Evolutionary conservation across 2,888 invertebrate genomes (phyloP).

Genomic region (Sicus ferrugineus): DNA sequence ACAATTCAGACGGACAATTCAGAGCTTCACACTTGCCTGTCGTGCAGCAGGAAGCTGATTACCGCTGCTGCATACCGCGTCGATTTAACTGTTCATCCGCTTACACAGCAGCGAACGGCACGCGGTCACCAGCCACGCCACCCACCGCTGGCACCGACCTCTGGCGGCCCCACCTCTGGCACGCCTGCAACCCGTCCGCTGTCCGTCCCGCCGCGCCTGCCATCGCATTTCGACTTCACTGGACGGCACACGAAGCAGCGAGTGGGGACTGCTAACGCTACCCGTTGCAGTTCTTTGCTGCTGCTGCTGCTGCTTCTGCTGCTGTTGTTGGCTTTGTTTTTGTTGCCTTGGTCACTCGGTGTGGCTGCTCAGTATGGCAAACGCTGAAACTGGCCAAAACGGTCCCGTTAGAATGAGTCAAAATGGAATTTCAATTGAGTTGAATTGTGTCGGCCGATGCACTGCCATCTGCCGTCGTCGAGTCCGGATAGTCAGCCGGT

Average conservation of each 20-base stretch:
- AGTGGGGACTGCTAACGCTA: not conserved
- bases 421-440: slow-evolving; percentile 9
- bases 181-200: not conserved
- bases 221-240: not conserved
- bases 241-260: not conserved
- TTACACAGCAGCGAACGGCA: not conserved
- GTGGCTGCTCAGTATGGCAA: not conserved
- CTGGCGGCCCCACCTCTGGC: not conserved
- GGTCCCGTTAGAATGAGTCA: slow-evolving; percentile 27
- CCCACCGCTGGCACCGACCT: not conserved
- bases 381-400: slow-evolving; percentile 15
- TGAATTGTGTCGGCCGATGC: not conserved
- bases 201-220: not conserved
- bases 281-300: not conserved
- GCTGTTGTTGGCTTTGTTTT: slow-evolving; percentile 21
- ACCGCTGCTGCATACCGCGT: not conserved
- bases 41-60: not conserved
- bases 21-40: too few species aligned
- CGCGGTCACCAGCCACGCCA: not conserved
- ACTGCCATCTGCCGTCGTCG: not conserved
- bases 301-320: not conserved
- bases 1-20: too few species aligned
- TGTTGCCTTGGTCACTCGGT: not conserved
- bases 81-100: not conserved
- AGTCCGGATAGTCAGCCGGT: not conserved